Base-by-base conservation (phyloP, 2,888 invertebrate species). In the Bombyx huttoni region DNA sequence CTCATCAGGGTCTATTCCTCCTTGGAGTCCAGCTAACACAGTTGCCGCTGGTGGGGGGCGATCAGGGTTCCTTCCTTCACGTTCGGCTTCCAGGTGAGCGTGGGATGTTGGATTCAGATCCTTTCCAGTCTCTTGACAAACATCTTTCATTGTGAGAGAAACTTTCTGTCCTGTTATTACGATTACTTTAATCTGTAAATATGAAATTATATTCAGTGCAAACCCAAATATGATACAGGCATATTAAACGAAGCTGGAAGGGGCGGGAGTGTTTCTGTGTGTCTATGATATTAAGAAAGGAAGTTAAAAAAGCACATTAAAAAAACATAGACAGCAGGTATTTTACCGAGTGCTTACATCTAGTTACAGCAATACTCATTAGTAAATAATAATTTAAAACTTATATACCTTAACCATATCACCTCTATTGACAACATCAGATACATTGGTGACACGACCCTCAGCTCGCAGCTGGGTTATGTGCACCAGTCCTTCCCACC, bases 81-180 rank as follows among this genome's bases (percentile, higher is more conserved):
- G 91, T 66, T 94, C 94, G 52, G 92, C 87, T 81, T 91, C 91
- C 47, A 90, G 73, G 58, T 92, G 90, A 8, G 91, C 90, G 67
- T 94, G 91, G 7, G 93, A 93, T 0, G 92, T 82, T 0, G 98
- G 98, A 84, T 99, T 98, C 51, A 99, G 85, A 88, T 99, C 99
- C 71, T 93, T 94, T 0, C 99, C 99, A 0, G 94, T 94, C 14
- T 93, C 92, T 80, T 99, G 99, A 74, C 99, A 97, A 0, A 98
- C 99, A 82, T 99, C 98, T 85, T 98, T 98, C 94, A 99, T 97
- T 0, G 97, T 97, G 3, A 99, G 89, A 1, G 98, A 98, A 0
- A 96, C 95, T 81, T 98, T 99, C 72, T 96, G 96, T 0, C 97
- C 98, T n/a, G 95, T 94, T 40, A 98, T 91, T 13, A 96, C 96